Evolutionary conservation across 1,140 invertebrate species (phyloP).

Genomic region (Leptinotarsa texana): DNA sequence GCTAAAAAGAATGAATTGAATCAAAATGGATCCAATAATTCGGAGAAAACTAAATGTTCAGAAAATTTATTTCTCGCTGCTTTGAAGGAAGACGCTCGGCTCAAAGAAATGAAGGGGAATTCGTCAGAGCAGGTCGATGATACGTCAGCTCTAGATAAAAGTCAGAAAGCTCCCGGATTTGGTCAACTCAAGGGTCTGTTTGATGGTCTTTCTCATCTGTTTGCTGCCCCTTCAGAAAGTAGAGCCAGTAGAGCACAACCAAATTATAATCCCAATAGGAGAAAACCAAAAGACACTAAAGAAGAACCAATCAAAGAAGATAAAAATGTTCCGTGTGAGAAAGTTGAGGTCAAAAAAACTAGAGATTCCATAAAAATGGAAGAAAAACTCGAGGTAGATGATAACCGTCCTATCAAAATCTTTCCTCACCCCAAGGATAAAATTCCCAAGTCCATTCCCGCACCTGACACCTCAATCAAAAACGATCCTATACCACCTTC

Average conservation of each 20-base stretch:
- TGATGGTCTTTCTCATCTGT: conserved; percentile 84
- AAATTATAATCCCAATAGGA: conserved; percentile 59
- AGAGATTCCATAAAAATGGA: background rate
- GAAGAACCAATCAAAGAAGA: conserved; percentile 47
- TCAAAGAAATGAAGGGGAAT: conserved; percentile 28
- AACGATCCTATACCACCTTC: conserved; percentile 9
- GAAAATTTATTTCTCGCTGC: conserved; percentile 34
- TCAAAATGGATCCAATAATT: background rate
- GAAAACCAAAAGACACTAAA: conserved; percentile 50
- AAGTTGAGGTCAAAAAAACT: conserved; percentile 22
- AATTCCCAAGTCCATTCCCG: conserved; percentile 22
- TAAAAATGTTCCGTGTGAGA: conserved; percentile 9
- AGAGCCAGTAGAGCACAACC: conserved; percentile 55
- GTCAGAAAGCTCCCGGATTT: conserved; percentile 56
- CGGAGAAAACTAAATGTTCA: conserved; percentile 12
- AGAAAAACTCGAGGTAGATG: conserved; percentile 18
- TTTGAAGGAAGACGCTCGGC: conserved; percentile 29
- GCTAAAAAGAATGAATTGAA: conserved; percentile 59
- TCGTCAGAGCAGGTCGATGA: conserved; percentile 21
- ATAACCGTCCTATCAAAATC: conserved; percentile 2
- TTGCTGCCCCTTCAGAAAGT: conserved; percentile 64
- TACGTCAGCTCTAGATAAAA: conserved; percentile 29
- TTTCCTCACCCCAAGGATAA: conserved; percentile 21
- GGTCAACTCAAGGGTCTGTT: conserved; percentile 76
- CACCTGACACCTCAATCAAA: conserved; percentile 19